phyloP scores from a whole-genome alignment of 1,140 invertebrate species.

The Venturia canescens region DNA sequence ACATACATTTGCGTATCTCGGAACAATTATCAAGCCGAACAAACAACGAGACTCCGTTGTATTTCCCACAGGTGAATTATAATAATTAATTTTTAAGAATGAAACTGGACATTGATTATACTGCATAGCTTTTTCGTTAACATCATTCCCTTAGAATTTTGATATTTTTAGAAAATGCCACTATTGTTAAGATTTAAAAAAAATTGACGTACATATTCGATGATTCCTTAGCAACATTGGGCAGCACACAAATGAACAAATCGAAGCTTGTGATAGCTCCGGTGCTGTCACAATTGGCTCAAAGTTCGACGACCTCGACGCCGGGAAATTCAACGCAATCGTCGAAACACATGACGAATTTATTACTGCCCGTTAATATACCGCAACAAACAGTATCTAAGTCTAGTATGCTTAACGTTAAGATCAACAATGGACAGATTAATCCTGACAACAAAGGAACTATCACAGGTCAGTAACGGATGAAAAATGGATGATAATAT shows the following conservation, averaged over 20 bases:
- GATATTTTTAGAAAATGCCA: too few relatives aligned
- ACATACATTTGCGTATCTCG: conserved; percentile 73
- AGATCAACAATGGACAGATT: conserved; percentile 78
- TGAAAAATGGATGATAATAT: too few relatives aligned
- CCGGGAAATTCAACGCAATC: conserved; percentile 71
- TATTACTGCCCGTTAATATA: conserved; percentile 76
- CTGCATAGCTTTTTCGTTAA: too few relatives aligned
- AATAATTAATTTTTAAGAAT: too few relatives aligned
- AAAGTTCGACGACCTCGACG: conserved; percentile 72
- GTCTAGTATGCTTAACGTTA: conserved; percentile 77
- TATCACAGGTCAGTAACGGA: conserved; percentile 71
- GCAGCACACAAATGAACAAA: conserved; percentile 72
- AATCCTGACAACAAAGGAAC: conserved; percentile 74
- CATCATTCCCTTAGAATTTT: too few relatives aligned
- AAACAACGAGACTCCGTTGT: conserved; percentile 70
- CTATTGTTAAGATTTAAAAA: too few relatives aligned
- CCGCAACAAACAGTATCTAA: conserved; percentile 69
- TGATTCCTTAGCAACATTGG: conserved; percentile 56
- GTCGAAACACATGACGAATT: conserved; percentile 73
- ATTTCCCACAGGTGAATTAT: conserved; percentile 67
- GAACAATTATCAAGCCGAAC: conserved; percentile 72
- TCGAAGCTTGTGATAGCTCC: conserved; percentile 76
- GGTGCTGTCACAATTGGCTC: conserved; percentile 72
- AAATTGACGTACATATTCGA: too few relatives aligned
- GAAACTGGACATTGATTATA: too few relatives aligned